phyloP scores from a whole-genome alignment of 2,797 vertebrate species.

The Ispidina picta region DNA sequence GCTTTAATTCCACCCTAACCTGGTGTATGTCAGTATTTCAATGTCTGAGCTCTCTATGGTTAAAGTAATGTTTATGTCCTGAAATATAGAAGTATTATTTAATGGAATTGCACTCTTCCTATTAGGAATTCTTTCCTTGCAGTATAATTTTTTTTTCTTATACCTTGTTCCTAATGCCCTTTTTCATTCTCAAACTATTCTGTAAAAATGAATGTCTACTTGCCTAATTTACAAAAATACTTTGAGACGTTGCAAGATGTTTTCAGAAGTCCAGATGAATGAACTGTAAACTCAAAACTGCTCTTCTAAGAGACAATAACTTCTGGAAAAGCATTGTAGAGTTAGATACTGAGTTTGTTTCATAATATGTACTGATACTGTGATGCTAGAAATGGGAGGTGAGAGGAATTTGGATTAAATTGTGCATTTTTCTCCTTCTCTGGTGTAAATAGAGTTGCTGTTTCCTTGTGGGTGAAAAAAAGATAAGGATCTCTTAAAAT shows the following conservation, averaged over 20 bases:
- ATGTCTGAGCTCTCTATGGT: not conserved
- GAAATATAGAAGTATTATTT: not conserved
- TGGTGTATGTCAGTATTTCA: not conserved
- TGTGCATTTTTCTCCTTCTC: not conserved
- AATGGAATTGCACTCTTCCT: slow-evolving; percentile 5
- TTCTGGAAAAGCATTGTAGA: not conserved
- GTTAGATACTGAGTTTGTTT: not conserved
- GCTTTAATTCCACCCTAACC: not conserved
- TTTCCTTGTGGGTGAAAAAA: not conserved
- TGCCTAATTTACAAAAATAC: not conserved
- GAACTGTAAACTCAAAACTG: not conserved
- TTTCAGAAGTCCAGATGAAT: not conserved
- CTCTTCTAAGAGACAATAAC: not conserved
- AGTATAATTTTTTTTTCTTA: not conserved
- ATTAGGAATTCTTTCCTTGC: not conserved
- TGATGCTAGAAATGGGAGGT: not conserved
- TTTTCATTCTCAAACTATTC: not conserved
- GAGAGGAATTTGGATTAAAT: slow-evolving; percentile 5
- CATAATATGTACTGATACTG: not conserved
- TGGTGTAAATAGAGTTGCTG: not conserved
- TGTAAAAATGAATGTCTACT: slow-evolving; percentile 4
- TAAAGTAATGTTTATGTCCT: slow-evolving; percentile 1
- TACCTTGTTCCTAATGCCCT: not conserved
- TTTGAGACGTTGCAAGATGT: not conserved
- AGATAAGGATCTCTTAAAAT: not conserved